phyloP scores from a whole-genome alignment of 2,797 vertebrate species.

The Mormyrus proboscirostris region DNA sequence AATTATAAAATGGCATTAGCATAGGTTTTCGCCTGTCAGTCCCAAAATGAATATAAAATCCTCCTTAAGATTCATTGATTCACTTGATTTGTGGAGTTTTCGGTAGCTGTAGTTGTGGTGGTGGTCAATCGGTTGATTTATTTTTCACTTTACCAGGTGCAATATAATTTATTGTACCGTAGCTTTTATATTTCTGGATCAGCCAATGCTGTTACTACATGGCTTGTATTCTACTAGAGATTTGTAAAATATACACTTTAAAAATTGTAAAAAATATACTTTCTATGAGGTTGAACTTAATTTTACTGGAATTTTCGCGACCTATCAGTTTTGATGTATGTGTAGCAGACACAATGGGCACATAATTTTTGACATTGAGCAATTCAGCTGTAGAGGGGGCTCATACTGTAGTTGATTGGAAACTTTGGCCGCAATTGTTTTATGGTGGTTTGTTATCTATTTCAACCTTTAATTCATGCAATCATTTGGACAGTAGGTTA shows the following conservation, averaged over 20 bases:
- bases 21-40: not conserved
- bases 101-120: not conserved
- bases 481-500: not conserved
- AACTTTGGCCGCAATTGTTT: not conserved
- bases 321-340: not conserved
- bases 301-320: not conserved
- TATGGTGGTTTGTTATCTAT: not conserved
- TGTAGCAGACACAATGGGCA: not conserved
- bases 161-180: not conserved
- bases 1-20: conserved; percentile 8
- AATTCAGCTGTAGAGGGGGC: not conserved
- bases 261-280: not conserved
- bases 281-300: not conserved
- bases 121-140: not conserved
- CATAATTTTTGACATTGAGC: not conserved
- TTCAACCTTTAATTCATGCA: not conserved
- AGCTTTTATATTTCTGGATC: not conserved
- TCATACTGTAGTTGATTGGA: not conserved
- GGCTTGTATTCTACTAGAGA: not conserved
- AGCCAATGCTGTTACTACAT: not conserved
- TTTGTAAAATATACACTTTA: not conserved
- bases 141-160: not conserved
- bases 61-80: not conserved
- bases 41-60: conserved; percentile 12
- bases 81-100: not conserved